Conservation (phyloP, 2,113 vertebrate genomes). For the Phyllostomus discolor region DNA sequence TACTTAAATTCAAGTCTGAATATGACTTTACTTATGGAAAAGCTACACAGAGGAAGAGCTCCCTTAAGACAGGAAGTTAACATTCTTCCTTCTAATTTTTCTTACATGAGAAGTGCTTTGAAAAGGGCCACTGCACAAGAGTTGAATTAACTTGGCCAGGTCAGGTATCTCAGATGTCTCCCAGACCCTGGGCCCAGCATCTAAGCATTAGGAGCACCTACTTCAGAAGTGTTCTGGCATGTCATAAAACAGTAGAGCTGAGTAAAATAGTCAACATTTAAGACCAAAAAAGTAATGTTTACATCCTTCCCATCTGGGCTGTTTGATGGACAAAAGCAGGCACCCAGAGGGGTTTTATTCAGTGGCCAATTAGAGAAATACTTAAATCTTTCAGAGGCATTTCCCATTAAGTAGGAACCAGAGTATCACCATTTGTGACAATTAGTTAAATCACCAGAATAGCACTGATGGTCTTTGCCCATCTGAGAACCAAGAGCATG, state of each 20-base stretch:
- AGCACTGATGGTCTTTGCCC: background rate
- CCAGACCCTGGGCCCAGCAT: background rate
- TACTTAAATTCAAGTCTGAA: conserved; percentile 38
- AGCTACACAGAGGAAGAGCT: conserved; percentile 19
- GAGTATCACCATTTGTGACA: background rate
- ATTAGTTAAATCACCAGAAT: background rate
- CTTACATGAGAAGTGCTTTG: background rate
- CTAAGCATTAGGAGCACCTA: background rate
- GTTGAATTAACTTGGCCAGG: background rate
- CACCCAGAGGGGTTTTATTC: background rate
- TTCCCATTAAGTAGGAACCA: background rate
- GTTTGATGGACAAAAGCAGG: background rate
- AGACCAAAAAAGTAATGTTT: background rate
- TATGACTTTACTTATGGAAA: conserved; percentile 35
- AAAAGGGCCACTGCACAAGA: background rate
- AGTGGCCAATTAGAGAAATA: background rate
- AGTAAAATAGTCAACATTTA: background rate
- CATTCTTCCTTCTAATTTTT: background rate
- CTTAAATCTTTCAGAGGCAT: background rate
- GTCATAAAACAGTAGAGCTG: background rate
- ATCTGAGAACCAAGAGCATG: background rate
- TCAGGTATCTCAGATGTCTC: background rate
- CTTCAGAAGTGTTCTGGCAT: background rate
- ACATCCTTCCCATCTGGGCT: background rate
- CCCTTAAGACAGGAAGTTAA: background rate